phyloP scores from a whole-genome alignment of 2,888 invertebrate genomes.

The Athalia circularis region DNA sequence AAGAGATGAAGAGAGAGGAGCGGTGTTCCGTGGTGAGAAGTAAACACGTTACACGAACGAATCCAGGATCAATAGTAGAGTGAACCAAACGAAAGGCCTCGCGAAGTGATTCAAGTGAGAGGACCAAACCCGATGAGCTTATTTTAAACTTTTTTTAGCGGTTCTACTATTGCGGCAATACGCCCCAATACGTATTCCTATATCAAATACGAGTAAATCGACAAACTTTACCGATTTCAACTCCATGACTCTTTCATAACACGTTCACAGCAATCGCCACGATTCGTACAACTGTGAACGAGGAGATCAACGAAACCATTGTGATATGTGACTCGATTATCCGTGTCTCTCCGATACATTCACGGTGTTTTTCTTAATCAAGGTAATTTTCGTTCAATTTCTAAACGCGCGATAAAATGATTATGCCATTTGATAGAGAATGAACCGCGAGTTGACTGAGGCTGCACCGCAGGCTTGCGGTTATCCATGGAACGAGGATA shows the following conservation, averaged over 20 bases:
- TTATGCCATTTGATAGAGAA: neutral
- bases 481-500: constrained; percentile 33
- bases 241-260: too few relatives aligned
- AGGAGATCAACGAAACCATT: too few relatives aligned
- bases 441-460: constrained; percentile 12
- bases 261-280: too few relatives aligned
- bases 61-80: constrained; percentile 60
- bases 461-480: constrained; percentile 30
- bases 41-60: constrained; percentile 67
- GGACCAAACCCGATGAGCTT: neutral
- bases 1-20: constrained; percentile 48
- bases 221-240: neutral
- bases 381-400: too few relatives aligned
- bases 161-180: neutral
- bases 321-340: too few relatives aligned
- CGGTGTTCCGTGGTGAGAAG: constrained; percentile 64
- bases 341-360: too few relatives aligned
- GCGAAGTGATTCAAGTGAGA: neutral
- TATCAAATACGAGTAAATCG: neutral
- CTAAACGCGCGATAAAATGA: neutral
- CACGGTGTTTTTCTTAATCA: too few relatives aligned
- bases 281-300: too few relatives aligned
- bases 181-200: neutral
- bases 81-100: constrained; percentile 7
- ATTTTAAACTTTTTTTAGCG: constrained; percentile 8